These are phyloP conservation scores for Zoanthus gigantus DNA, from an alignment of 92 coral and sea anemone species.

Conservation along the genomic window DNA sequence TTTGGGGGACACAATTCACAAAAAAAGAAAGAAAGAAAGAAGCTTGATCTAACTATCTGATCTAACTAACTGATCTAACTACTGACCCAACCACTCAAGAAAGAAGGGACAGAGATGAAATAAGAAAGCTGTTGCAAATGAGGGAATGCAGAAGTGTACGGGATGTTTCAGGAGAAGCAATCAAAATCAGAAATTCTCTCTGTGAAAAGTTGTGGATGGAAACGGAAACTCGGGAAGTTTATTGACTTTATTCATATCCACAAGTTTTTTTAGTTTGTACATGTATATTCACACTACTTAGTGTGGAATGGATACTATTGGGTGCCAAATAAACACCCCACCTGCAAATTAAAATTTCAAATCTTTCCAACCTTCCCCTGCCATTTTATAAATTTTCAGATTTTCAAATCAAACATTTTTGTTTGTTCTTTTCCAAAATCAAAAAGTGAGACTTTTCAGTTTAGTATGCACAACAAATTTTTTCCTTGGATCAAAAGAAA, in stretches of 20 bases:
- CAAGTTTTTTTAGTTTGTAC: slow-evolving; percentile 17
- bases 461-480: slow-evolving; percentile 10
- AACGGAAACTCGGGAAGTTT: slow-evolving; percentile 73
- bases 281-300: slow-evolving; percentile 8
- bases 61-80: too few relatives aligned
- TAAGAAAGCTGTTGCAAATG: slow-evolving; percentile 76
- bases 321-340: slow-evolving; percentile 24
- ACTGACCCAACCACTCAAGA: slow-evolving; percentile 67
- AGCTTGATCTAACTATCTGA: slow-evolving; percentile 62
- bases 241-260: slow-evolving; percentile 45
- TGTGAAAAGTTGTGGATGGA: slow-evolving; percentile 80
- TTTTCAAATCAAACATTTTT: slow-evolving; percentile 2
- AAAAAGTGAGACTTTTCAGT: slow-evolving; percentile 6
- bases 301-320: slow-evolving; percentile 15
- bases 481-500: slow-evolving; percentile 24
- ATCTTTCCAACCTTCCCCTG: background rate
- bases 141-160: slow-evolving; percentile 62
- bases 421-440: slow-evolving; percentile 24
- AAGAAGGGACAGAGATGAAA: slow-evolving; percentile 69
- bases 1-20: slow-evolving; percentile 39
- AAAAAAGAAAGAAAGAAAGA: background rate
- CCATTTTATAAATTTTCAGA: too few relatives aligned
- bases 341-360: slow-evolving; percentile 25
- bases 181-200: slow-evolving; percentile 69
- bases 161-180: slow-evolving; percentile 64